phyloP scores from a whole-genome alignment of 1,140 invertebrate species.

The Saccostrea glomerata region DNA sequence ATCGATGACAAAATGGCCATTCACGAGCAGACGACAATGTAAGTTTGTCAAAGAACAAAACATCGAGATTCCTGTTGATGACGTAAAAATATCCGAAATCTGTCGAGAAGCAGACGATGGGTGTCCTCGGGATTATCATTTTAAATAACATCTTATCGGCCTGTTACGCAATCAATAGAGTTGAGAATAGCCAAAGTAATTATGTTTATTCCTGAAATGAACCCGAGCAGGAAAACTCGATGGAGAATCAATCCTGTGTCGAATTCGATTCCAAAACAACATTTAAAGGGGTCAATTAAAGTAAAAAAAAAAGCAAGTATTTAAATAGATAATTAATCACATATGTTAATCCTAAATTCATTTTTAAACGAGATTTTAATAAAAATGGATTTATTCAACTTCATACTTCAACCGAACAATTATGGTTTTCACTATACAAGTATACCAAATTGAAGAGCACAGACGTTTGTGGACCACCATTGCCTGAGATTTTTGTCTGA shows the following conservation, averaged over 20 bases:
- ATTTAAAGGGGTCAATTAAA: not conserved
- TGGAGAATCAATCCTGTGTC: not conserved
- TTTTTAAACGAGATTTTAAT: no score
- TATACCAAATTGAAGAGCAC: no score
- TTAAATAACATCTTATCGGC: constrained; percentile 8
- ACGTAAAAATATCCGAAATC: not conserved
- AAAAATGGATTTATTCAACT: no score
- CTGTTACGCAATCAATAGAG: constrained; percentile 11
- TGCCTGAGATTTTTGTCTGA: no score
- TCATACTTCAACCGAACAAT: no score
- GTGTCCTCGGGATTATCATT: not conserved
- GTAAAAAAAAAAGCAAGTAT: no score
- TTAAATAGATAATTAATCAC: no score
- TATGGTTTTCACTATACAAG: no score
- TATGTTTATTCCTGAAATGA: constrained; percentile 12
- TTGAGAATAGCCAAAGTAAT: constrained; percentile 4
- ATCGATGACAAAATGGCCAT: constrained; percentile 6
- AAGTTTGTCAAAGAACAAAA: not conserved
- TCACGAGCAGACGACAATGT: not conserved
- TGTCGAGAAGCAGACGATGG: not conserved
- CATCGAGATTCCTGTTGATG: not conserved
- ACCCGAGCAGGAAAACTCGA: not conserved
- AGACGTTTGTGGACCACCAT: no score
- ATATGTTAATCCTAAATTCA: no score
- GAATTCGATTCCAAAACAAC: not conserved